A percentile compares a stretch with the other conserved stretches of the same genome.
Evolutionary conservation across 1,140 invertebrate genomes (phyloP).

Genomic region (Periplaneta americana): DNA sequence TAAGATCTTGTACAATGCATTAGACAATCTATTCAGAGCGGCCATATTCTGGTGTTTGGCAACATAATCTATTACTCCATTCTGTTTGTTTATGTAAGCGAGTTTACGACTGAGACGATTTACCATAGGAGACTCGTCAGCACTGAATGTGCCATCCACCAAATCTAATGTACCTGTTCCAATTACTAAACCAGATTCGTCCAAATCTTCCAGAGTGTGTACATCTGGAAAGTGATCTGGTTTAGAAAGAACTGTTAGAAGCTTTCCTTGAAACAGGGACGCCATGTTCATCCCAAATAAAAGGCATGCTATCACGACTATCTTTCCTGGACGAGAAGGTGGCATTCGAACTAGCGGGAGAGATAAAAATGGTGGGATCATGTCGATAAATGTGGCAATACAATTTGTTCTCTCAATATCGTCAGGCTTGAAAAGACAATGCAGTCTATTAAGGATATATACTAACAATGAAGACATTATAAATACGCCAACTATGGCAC

Average conservation of each 20-base stretch:
- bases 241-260: slow-evolving; percentile 32
- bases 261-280: slow-evolving; percentile 29
- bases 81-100: neutral
- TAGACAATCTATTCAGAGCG: neutral
- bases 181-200: slow-evolving; percentile 31
- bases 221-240: slow-evolving; percentile 35
- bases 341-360: neutral
- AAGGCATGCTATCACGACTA: slow-evolving; percentile 31
- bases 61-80: too few species aligned
- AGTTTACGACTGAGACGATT: neutral
- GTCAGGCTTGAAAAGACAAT: neutral
- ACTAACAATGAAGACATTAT: slow-evolving; percentile 22
- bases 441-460: slow-evolving; percentile 23
- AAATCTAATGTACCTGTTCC: slow-evolving; percentile 26
- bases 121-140: neutral
- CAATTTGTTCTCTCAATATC: neutral
- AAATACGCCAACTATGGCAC: slow-evolving; percentile 10
- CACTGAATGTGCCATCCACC: slow-evolving; percentile 28
- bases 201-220: slow-evolving; percentile 32
- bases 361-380: neutral
- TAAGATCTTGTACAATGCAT: neutral
- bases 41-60: neutral
- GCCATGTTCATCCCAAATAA: slow-evolving; percentile 33
- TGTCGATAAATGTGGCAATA: neutral
- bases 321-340: slow-evolving; percentile 21